Evolutionary conservation across 1,140 invertebrate genomes (phyloP), one percentile per base, ranked within the genome.

Genomic region (Coelopa frigida): DNA sequence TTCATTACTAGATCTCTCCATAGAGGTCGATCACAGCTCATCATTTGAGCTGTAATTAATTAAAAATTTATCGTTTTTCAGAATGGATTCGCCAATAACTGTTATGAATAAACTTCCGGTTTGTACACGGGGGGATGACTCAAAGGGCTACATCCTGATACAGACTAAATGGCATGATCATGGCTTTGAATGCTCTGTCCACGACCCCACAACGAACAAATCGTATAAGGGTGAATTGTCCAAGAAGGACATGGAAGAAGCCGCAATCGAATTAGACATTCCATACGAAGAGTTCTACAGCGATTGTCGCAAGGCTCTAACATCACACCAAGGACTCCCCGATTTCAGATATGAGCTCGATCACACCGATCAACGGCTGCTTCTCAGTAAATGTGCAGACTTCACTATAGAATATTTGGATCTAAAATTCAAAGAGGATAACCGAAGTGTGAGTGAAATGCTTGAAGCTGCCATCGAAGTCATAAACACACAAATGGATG

Each of bases 391-490:
- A 29, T 18, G 18, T 29, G 21, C 33, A 23, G 21, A 11, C 4
- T 17, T 38, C 33, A 2, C 26, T 12, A 37, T 46, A 18, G 8
- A 38, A 15, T 46, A 21, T 38, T 10, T 46, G 14, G 24, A 38
- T 3, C 21, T 38, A 12, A 8, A 23, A 6, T 10, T 46, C 12
- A 46, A 37, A 38, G 10, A 17, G 39, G 22, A n/a, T n/a, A n/a
- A n/a, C n/a, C n/a, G n/a, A n/a, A n/a, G n/a, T n/a, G n/a, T n/a
- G n/a, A 21, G 24, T 38, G 36, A 38, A 11, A 8, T 46, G 15
- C 23, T 46, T 10, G 44, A 46, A 14, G 27, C 22, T 27, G 44
- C 44, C 7, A 20, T 46, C 12, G 36, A 38, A 12, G 15, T 38
- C 6, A 17, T 46, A 18, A 33, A 38, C 3, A 6, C 27, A 6